These are phyloP conservation scores for Epinephelus lanceolatus DNA, from an alignment of 2,113 vertebrate genomes.

Conservation along the genomic window DNA sequence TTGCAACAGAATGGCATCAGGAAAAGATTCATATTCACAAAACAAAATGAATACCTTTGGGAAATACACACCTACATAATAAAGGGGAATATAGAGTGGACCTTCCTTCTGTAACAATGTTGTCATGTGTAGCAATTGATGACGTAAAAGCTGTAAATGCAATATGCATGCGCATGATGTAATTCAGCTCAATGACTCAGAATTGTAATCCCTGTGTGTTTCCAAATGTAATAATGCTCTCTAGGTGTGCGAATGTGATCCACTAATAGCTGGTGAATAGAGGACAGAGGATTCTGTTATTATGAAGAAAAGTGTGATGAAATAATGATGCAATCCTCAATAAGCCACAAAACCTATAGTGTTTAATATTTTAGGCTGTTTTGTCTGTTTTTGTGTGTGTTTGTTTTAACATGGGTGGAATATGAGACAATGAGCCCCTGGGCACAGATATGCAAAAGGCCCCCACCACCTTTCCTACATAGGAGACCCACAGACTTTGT, in stretches of 20 bases:
- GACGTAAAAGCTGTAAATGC: conserved; percentile 10
- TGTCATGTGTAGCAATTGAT: not conserved
- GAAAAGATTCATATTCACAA: not conserved
- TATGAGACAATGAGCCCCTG: too few relatives aligned
- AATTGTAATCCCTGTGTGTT: not conserved
- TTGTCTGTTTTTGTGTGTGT: not conserved
- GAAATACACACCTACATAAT: too few relatives aligned
- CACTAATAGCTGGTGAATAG: not conserved
- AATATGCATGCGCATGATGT: not conserved
- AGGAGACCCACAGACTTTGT: too few relatives aligned
- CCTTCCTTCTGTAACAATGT: not conserved
- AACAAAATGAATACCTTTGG: too few relatives aligned
- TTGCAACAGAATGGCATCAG: not conserved
- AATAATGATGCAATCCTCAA: conserved; percentile 22
- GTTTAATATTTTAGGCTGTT: not conserved
- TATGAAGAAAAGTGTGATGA: conserved; percentile 27
- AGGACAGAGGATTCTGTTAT: not conserved
- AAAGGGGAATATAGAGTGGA: not conserved
- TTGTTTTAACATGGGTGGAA: too few relatives aligned
- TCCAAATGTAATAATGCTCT: not conserved
- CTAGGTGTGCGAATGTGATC: not conserved
- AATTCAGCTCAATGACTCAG: not conserved
- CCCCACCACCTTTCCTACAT: too few relatives aligned
- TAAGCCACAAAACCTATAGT: not conserved
- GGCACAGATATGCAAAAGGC: too few relatives aligned